These are phyloP conservation scores for Xiphophorus couchianus DNA, from an alignment of 2,113 vertebrate species.

Conservation along the genomic window DNA sequence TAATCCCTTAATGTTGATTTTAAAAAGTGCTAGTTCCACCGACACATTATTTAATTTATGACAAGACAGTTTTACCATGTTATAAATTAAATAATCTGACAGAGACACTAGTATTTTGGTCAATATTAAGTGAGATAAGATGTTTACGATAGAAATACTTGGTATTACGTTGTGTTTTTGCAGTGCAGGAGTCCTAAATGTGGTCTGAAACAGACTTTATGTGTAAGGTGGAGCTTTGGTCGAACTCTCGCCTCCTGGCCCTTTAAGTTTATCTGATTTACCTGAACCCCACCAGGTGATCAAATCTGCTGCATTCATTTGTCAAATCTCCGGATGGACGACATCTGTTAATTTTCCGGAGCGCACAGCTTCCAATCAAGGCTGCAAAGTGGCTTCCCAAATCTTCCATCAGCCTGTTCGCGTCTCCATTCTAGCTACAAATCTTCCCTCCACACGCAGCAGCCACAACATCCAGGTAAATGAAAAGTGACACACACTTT, in stretches of 20 bases:
- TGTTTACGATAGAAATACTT: no score
- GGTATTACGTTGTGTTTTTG: no score
- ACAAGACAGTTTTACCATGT: no score
- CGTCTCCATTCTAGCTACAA: conserved; percentile 24
- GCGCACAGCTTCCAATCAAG: conserved; percentile 32
- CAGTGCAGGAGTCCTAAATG: conserved; percentile 9
- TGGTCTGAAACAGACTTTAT: conserved; percentile 13
- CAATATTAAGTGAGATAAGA: no score
- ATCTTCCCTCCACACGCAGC: conserved; percentile 41
- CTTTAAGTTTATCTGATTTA: neutral
- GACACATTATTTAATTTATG: no score
- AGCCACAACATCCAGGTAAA: conserved; percentile 62
- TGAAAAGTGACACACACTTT: conserved; percentile 71
- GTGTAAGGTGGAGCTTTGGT: neutral
- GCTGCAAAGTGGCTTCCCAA: conserved; percentile 36
- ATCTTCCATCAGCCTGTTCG: conserved; percentile 35
- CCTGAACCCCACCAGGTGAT: conserved; percentile 10
- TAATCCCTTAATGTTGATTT: no score
- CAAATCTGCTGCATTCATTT: neutral
- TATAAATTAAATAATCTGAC: no score
- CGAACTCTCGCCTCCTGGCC: neutral
- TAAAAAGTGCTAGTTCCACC: no score
- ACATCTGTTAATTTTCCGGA: conserved; percentile 13
- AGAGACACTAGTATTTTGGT: no score
- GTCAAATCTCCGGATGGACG: neutral